Conservation (phyloP, 1,140 invertebrate genomes). For the Zelostemma sp. region DNA sequence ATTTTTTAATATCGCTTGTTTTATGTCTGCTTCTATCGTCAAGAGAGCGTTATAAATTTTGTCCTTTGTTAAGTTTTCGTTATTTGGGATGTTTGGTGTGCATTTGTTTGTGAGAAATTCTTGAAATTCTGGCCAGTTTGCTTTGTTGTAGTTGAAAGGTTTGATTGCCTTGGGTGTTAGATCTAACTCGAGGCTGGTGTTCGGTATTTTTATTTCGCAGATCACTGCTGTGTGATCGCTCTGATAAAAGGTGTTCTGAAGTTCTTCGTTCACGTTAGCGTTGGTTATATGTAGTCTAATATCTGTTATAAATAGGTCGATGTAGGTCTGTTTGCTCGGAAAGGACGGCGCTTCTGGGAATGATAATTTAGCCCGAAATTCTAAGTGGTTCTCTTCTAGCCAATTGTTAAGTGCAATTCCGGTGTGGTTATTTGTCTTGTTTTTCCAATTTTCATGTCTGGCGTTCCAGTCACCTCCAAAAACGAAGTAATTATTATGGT, state of each 20-base stretch:
- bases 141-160: constrained; percentile 1
- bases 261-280: no score
- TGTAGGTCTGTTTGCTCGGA: background rate
- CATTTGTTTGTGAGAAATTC: no score
- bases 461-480: constrained; percentile 9
- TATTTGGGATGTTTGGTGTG: no score
- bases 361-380: background rate
- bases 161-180: constrained; percentile 13
- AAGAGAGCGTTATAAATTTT: no score
- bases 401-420: background rate
- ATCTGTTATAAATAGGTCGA: background rate
- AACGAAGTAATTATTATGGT: constrained; percentile 10
- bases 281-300: constrained; percentile 7
- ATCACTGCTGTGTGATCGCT: no score
- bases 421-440: background rate
- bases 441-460: background rate
- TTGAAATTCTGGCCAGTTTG: no score
- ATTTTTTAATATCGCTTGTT: no score
- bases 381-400: background rate
- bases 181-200: constrained; percentile 4
- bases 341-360: background rate
- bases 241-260: no score
- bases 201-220: background rate
- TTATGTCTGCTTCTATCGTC: no score
- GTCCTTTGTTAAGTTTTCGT: no score